Evolutionary conservation across 2,888 invertebrate genomes (phyloP).

Genomic region (Rhamnusium bicolor): DNA sequence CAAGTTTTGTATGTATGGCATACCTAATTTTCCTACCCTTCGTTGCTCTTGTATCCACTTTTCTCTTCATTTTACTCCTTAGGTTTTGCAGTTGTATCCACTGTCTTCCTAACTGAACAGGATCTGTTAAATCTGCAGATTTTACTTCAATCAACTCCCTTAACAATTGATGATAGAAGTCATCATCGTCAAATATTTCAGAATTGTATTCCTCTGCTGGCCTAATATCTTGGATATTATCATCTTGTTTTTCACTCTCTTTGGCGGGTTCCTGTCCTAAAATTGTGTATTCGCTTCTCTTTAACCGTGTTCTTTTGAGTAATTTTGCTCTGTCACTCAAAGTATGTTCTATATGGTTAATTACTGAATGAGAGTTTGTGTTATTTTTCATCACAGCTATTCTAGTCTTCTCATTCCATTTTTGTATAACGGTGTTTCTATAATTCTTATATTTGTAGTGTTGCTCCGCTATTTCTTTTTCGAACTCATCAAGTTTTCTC

Average conservation of each 20-base stretch:
- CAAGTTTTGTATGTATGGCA: constrained; percentile 86
- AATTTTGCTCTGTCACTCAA: constrained; percentile 85
- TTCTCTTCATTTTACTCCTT: constrained; percentile 92
- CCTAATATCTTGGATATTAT: constrained; percentile 45
- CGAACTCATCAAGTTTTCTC: constrained; percentile 76
- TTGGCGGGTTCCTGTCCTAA: constrained; percentile 73
- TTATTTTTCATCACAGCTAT: constrained; percentile 78
- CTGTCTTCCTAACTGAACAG: constrained; percentile 88
- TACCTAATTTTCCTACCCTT: constrained; percentile 94
- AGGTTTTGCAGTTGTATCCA: constrained; percentile 94
- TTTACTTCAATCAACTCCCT: constrained; percentile 94
- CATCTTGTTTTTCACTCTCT: constrained; percentile 50
- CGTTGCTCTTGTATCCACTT: constrained; percentile 93
- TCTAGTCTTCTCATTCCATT: constrained; percentile 96
- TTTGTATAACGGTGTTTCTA: constrained; percentile 87
- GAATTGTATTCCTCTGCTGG: constrained; percentile 76
- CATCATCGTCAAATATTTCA: constrained; percentile 97
- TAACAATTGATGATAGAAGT: constrained; percentile 95
- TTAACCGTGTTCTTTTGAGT: constrained; percentile 84
- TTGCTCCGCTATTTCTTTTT: constrained; percentile 73
- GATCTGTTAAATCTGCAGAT: constrained; percentile 87
- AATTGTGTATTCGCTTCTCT: constrained; percentile 82
- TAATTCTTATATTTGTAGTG: constrained; percentile 79
- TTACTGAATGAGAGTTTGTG: constrained; percentile 74
- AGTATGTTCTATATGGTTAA: constrained; percentile 90